Conservation (phyloP, 2,888 invertebrate species). For the Cerceris ruficornis region DNA sequence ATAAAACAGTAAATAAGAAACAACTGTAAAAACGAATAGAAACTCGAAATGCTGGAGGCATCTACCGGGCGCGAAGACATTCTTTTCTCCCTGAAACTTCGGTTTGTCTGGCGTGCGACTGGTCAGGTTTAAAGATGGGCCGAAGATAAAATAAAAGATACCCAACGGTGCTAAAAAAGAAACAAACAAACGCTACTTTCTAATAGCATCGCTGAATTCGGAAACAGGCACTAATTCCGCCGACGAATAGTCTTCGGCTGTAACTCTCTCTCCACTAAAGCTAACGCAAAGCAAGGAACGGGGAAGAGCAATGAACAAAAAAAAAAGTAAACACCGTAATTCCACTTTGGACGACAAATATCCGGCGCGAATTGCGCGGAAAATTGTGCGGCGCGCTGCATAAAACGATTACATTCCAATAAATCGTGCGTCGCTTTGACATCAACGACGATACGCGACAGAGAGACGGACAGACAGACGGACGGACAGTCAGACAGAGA, state of each 20-base stretch:
- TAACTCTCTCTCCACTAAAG: slow-evolving; percentile 38
- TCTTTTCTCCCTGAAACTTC: slow-evolving; percentile 46
- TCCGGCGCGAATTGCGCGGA: slow-evolving; percentile 36
- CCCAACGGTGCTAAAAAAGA: slow-evolving; percentile 10
- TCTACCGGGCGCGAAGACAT: too few relatives aligned
- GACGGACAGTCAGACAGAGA: slow-evolving; percentile 29
- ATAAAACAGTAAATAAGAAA: neutral
- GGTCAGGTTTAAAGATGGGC: slow-evolving; percentile 20
- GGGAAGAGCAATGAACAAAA: slow-evolving; percentile 41
- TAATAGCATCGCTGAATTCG: slow-evolving; percentile 2
- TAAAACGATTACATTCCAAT: slow-evolving; percentile 16
- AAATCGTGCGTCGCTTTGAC: slow-evolving; percentile 17
- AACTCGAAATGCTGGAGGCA: neutral
- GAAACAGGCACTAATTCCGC: slow-evolving; percentile 41
- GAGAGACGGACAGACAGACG: too few relatives aligned
- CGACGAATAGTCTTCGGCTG: slow-evolving; percentile 29
- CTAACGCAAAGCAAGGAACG: slow-evolving; percentile 47
- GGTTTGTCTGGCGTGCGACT: slow-evolving; percentile 40
- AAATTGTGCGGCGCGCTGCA: slow-evolving; percentile 18
- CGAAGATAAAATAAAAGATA: slow-evolving; percentile 37
- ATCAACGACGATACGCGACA: slow-evolving; percentile 27
- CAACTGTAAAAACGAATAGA: neutral
- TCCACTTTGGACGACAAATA: slow-evolving; percentile 68
- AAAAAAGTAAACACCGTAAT: slow-evolving; percentile 36
- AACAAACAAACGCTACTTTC: too few relatives aligned